Base-by-base conservation (phyloP, 2,113 vertebrate genomes). In the Eurystomus gularis region DNA sequence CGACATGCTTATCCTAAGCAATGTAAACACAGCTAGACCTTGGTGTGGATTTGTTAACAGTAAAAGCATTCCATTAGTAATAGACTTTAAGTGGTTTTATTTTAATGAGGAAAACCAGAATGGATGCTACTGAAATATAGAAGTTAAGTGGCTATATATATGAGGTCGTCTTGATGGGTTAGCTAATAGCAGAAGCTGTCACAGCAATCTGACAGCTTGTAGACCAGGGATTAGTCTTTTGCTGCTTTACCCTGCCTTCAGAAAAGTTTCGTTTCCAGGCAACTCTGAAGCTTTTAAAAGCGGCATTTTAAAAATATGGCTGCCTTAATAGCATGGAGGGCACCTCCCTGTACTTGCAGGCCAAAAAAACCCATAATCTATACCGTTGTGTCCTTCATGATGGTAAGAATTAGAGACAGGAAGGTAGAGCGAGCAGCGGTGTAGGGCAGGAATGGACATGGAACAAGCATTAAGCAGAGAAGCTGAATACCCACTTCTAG, bases 161-260 rank as follows among this genome's bases (percentile, higher is more conserved):
- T 40, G 20, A 80, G 64, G 75, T 69, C 17, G 4, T 89, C 39
- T 62, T 73, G 81, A 71, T 83, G 66, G 84, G 25, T 54, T 86
- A 92, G 78, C 77, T 85, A 68, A 73, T 70, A 85, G 83, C 62
- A 94, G 89, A 70, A 93, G 88, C 82, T 86, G 70, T 87, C 80
- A 77, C 4, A 62, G 70, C 62, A 84, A 62, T 73, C 68, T 95
- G 92, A 83, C 81, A 86, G 64, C 66, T 85, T 44, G 51, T 71
- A 81, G 70, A 62, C 39, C 71, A 80, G 60, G 46, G 39, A 87
- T 94, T 93, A 88, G 37, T 70, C 61, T 85, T 52, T 31, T 49
- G 21, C 51, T 91, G 77, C 26, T 40, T 82, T 79, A 49, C 48
- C 17, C 49, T 87, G 61, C 11, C 79, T 80, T 48, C 33, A 49